phyloP scores from a whole-genome alignment of 2,113 vertebrate genomes.

The Glaucomys volans region DNA sequence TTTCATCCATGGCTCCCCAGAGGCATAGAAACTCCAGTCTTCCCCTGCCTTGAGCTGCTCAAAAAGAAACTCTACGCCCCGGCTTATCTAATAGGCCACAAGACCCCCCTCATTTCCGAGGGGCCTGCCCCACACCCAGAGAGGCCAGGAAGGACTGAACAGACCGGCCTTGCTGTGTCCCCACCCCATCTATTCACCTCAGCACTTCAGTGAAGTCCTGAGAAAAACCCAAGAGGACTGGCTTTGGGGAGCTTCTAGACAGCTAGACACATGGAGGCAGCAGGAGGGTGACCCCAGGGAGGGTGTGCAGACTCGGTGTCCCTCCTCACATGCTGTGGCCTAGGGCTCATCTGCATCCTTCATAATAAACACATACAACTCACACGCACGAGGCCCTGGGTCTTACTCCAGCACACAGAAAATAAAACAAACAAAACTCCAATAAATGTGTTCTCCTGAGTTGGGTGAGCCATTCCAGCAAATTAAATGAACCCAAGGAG shows the following conservation, averaged over 20 bases:
- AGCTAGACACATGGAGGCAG: background rate
- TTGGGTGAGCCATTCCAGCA: background rate
- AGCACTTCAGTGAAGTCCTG: background rate
- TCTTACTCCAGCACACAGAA: background rate
- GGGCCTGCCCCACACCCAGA: background rate
- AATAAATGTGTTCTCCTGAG: background rate
- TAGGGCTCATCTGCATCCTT: background rate
- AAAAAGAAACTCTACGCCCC: background rate
- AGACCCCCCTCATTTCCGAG: background rate
- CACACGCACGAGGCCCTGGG: background rate
- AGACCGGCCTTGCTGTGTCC: background rate
- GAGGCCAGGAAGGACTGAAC: background rate
- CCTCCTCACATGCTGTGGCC: background rate
- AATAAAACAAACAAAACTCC: background rate
- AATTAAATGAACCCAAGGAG: background rate
- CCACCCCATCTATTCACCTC: background rate
- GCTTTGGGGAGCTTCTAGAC: background rate
- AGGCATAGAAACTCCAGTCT: background rate
- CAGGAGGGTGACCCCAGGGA: background rate
- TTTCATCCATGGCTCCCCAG: background rate
- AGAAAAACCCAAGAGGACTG: background rate
- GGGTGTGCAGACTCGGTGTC: background rate
- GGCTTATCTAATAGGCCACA: background rate
- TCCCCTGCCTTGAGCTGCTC: background rate
- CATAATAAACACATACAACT: background rate